These are phyloP conservation scores for Pyrgilauda ruficollis DNA, from an alignment of 2,113 vertebrate species.

Conservation along the genomic window DNA sequence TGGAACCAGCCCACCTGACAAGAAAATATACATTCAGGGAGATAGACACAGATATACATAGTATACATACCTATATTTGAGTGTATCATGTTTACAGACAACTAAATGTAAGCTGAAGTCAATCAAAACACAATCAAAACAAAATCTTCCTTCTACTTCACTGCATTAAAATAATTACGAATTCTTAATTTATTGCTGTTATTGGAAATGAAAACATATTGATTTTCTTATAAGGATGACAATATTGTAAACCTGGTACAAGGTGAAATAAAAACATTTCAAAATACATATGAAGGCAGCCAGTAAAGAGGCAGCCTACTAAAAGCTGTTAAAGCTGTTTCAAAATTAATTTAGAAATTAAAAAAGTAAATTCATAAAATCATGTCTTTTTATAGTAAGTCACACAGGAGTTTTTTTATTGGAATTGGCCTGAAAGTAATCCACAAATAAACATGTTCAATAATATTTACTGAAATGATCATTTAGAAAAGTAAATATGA, in stretches of 20 bases:
- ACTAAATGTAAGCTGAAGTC: neutral
- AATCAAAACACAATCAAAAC: neutral
- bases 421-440: conserved; percentile 42
- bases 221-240: neutral
- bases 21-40: neutral
- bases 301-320: neutral
- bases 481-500: neutral
- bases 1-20: neutral
- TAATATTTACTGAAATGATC: conserved; percentile 19
- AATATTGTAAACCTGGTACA: neutral
- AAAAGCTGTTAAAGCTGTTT: neutral
- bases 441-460: conserved; percentile 1
- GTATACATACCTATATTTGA: neutral
- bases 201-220: neutral
- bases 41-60: neutral
- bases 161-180: neutral
- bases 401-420: neutral
- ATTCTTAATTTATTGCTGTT: neutral
- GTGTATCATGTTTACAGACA: neutral
- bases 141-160: neutral
- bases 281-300: neutral
- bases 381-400: neutral
- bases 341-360: neutral
- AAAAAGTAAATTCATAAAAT: neutral
- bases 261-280: neutral